phyloP scores from a whole-genome alignment of 2,797 vertebrate species.

The Thunnus albacares region DNA sequence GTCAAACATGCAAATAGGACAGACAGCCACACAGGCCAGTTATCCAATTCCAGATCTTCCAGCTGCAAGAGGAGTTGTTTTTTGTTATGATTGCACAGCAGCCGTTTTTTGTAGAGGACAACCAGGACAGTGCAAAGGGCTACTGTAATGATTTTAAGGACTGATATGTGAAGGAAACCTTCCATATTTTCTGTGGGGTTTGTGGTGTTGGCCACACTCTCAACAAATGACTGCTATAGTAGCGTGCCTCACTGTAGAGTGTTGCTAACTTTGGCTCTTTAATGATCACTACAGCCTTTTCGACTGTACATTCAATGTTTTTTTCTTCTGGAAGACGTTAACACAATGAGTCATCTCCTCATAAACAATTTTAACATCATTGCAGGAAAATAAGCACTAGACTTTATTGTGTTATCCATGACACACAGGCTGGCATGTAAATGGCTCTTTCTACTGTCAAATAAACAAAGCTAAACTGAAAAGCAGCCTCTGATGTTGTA shows the following conservation, averaged over 20 bases:
- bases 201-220: not conserved
- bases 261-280: constrained; percentile 10
- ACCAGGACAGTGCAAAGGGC: not conserved
- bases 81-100: not conserved
- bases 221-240: constrained; percentile 5
- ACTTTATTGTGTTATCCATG: constrained; percentile 21
- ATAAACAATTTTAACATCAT: constrained; percentile 15
- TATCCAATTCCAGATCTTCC: not conserved
- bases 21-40: not conserved
- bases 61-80: not conserved
- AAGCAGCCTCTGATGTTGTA: constrained; percentile 2
- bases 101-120: not conserved
- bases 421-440: constrained; percentile 22
- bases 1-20: constrained; percentile 5
- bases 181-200: not conserved
- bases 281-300: constrained; percentile 1
- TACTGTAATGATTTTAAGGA: not conserved
- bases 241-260: constrained; percentile 5
- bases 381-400: not conserved
- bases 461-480: constrained; percentile 4
- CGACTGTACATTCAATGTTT: not conserved
- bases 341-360: constrained; percentile 9
- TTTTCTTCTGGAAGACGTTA: constrained; percentile 16
- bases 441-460: constrained; percentile 14
- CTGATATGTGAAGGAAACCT: not conserved